Percentiles rank a stretch among this genome's conserved stretches.
Evolutionary conservation across 1,140 invertebrate species (phyloP).

Genomic region (Calephelis virginiensis): DNA sequence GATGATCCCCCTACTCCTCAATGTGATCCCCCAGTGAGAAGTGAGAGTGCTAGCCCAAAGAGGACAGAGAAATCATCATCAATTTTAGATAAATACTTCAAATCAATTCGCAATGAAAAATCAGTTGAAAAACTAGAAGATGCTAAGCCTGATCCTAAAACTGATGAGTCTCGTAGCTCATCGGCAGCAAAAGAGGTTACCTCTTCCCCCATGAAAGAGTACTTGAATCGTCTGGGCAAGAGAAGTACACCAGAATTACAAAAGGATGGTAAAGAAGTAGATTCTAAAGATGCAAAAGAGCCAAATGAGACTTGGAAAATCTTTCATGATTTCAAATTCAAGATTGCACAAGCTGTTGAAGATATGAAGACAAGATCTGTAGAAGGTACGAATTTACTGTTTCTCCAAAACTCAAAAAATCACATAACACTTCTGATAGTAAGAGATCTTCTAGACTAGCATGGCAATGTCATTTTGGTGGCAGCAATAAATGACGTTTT

Average conservation of each 20-base stretch:
- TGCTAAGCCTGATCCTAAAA: constrained; percentile 50
- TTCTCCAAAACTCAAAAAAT: neutral
- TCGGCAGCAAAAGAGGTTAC: constrained; percentile 57
- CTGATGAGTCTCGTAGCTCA: constrained; percentile 41
- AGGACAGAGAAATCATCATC: constrained; percentile 65
- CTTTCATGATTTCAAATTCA: constrained; percentile 76
- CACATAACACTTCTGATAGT: too few relatives aligned
- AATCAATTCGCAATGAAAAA: constrained; percentile 70
- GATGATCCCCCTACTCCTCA: constrained; percentile 79
- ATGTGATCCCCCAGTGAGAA: constrained; percentile 55
- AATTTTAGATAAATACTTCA: constrained; percentile 76
- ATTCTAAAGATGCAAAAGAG: constrained; percentile 63
- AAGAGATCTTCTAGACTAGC: too few relatives aligned
- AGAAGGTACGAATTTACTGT: constrained; percentile 51
- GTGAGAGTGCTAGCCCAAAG: constrained; percentile 69
- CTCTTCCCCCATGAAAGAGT: constrained; percentile 77
- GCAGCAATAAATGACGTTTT: too few relatives aligned
- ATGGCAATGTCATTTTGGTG: too few relatives aligned
- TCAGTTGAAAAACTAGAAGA: constrained; percentile 59
- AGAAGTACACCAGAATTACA: constrained; percentile 55
- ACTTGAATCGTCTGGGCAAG: constrained; percentile 72
- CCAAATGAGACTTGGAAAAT: constrained; percentile 75
- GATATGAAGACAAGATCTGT: constrained; percentile 73
- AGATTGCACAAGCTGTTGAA: constrained; percentile 76
- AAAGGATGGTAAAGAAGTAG: constrained; percentile 45